phyloP scores from a whole-genome alignment of 1,140 invertebrate species.

The Lanistes nyassanus region DNA sequence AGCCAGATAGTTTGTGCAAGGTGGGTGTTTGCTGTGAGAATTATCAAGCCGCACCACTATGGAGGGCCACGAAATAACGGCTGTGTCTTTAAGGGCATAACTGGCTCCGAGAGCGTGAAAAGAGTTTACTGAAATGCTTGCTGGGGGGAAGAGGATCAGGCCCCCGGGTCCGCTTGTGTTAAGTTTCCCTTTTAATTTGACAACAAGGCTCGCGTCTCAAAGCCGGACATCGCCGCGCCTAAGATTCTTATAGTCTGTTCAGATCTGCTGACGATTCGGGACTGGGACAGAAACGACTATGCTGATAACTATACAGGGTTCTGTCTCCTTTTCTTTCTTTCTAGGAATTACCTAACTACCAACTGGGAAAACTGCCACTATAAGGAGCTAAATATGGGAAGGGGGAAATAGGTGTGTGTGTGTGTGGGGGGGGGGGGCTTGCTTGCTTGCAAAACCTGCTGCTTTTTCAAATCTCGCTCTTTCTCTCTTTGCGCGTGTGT shows the following conservation, averaged over 20 bases:
- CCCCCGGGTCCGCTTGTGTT: not conserved
- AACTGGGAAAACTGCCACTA: too few relatives aligned
- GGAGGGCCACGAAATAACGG: not conserved
- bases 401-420: too few relatives aligned
- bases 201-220: slow-evolving; percentile 2
- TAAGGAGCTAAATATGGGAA: too few relatives aligned
- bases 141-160: slow-evolving; percentile 1
- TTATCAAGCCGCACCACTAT: slow-evolving; percentile 9
- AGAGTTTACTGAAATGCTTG: slow-evolving; percentile 16
- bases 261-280: slow-evolving; percentile 4
- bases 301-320: not conserved
- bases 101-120: not conserved
- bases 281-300: not conserved
- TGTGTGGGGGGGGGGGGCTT: too few relatives aligned
- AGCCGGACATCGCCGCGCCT: not conserved
- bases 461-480: too few relatives aligned
- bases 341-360: too few relatives aligned
- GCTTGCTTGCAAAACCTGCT: too few relatives aligned
- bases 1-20: slow-evolving; percentile 15
- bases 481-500: too few relatives aligned
- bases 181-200: slow-evolving; percentile 13
- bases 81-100: not conserved
- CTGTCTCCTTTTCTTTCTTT: slow-evolving; percentile 7
- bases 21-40: slow-evolving; percentile 14
- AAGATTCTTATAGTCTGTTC: slow-evolving; percentile 10